A percentile compares a stretch with the other conserved stretches of the same genome.
phyloP scores from a whole-genome alignment of 2,113 vertebrate genomes.

The human region DNA sequence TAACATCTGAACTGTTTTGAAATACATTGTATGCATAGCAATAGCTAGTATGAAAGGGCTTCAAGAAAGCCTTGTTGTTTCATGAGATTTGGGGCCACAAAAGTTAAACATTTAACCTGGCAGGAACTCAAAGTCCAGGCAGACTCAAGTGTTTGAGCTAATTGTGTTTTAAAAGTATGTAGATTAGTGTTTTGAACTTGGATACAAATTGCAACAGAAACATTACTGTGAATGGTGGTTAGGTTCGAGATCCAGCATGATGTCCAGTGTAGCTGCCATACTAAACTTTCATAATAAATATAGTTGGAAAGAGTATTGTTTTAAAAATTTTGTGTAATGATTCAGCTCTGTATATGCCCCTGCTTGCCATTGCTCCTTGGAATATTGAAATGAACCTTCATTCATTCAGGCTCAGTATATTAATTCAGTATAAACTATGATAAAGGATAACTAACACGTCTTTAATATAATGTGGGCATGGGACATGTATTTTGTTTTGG shows the following conservation, averaged over 20 bases:
- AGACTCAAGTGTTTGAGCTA: not conserved
- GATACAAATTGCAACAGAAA: slow-evolving; percentile 10
- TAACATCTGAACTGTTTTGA: slow-evolving; percentile 7
- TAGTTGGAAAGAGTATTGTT: not conserved
- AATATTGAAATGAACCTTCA: not conserved
- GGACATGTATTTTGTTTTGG: not conserved
- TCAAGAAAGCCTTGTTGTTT: slow-evolving; percentile 27
- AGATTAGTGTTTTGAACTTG: not conserved
- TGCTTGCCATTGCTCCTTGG: not conserved
- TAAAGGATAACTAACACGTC: not conserved
- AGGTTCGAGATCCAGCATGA: not conserved
- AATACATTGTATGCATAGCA: not conserved
- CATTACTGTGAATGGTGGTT: not conserved
- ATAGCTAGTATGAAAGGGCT: slow-evolving; percentile 17
- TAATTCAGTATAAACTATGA: not conserved
- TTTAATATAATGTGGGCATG: not conserved
- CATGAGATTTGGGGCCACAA: slow-evolving; percentile 39
- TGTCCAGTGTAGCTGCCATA: not conserved
- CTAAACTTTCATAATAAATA: not conserved
- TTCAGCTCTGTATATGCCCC: not conserved
- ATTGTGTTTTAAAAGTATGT: not conserved
- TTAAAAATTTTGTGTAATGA: not conserved
- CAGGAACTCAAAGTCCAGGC: not conserved
- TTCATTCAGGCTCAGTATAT: not conserved
- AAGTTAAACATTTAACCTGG: slow-evolving; percentile 55